These are phyloP conservation scores for Bryconaethiops microstoma DNA, from an alignment of 2,797 vertebrate species.

Conservation along the genomic window DNA sequence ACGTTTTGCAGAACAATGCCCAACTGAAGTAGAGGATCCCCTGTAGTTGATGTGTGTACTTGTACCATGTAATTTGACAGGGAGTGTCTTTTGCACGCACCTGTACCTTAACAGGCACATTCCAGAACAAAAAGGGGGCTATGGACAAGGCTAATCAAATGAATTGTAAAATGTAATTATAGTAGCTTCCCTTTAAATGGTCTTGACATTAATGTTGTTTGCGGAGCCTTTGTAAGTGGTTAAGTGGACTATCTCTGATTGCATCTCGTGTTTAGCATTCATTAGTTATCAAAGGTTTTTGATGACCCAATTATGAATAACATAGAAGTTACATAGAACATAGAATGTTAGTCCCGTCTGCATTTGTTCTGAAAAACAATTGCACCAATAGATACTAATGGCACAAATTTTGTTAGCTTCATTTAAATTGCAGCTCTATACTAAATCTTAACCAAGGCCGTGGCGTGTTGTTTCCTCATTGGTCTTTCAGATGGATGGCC, in stretches of 20 bases:
- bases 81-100: too few species aligned
- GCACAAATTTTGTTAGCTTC: too few species aligned
- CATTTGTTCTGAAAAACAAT: neutral
- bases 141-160: neutral
- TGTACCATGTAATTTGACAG: too few species aligned
- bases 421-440: constrained; percentile 45
- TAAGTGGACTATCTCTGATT: constrained; percentile 8
- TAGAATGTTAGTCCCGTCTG: neutral
- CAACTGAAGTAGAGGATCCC: too few species aligned
- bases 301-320: neutral
- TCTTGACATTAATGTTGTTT: neutral
- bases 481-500: constrained; percentile 63
- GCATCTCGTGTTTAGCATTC: neutral
- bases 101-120: neutral
- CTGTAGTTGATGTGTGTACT: too few species aligned
- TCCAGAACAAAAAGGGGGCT: neutral
- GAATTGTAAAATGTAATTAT: neutral
- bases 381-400: neutral
- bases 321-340: neutral
- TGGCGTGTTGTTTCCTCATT: constrained; percentile 9
- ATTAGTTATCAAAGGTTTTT: neutral
- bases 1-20: too few species aligned
- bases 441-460: neutral
- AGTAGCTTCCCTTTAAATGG: neutral
- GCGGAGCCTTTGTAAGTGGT: neutral